These are phyloP conservation scores for Hyles lineata DNA, from an alignment of 2,888 invertebrate species.

Conservation along the genomic window DNA sequence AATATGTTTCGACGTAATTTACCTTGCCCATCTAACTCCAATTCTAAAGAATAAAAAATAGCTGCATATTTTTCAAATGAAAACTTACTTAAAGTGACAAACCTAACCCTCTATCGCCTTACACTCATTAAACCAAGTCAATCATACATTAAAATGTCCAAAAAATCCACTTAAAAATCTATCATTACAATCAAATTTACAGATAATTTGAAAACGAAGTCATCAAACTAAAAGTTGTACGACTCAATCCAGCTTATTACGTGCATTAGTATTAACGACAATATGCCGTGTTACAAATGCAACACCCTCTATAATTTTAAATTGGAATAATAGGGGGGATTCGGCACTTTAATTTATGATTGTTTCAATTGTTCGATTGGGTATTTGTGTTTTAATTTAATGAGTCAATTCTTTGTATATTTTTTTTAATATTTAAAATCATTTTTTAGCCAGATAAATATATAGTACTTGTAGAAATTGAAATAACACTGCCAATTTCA, in stretches of 20 bases:
- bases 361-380: not conserved
- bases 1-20: no score
- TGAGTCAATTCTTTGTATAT: no score
- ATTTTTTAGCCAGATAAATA: no score
- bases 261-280: slow-evolving; percentile 53
- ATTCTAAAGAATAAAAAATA: no score
- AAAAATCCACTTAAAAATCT: not conserved
- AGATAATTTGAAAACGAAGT: slow-evolving; percentile 29
- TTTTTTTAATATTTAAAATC: no score
- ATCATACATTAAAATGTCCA: not conserved
- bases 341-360: slow-evolving; percentile 7
- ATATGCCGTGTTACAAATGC: slow-evolving; percentile 55
- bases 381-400: not conserved
- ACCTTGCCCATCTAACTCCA: no score
- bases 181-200: slow-evolving; percentile 2
- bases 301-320: slow-evolving; percentile 38
- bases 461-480: no score
- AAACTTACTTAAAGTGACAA: not conserved
- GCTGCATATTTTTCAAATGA: no score
- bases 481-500: no score
- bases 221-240: slow-evolving; percentile 16
- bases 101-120: not conserved
- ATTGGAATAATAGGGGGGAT: slow-evolving; percentile 37
- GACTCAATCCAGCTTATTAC: slow-evolving; percentile 11
- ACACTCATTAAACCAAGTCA: not conserved